These are phyloP conservation scores for Xiphophorus maculatus DNA, from an alignment of 2,113 vertebrate genomes.

Conservation along the genomic window DNA sequence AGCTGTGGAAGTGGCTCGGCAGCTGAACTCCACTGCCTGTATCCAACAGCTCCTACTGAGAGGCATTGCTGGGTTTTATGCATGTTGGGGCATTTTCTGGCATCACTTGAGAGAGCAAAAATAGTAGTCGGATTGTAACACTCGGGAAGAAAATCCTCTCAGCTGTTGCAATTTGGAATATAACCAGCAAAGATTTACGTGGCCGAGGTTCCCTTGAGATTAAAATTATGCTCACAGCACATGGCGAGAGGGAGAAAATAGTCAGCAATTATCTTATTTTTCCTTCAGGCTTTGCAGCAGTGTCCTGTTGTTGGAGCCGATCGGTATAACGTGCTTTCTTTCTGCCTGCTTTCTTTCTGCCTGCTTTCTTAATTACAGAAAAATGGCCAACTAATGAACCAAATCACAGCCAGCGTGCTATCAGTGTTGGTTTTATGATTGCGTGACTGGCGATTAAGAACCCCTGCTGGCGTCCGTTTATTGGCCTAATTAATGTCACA, in stretches of 20 bases:
- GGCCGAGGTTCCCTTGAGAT: conserved; percentile 25
- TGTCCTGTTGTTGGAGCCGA: background rate
- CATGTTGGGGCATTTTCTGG: conserved; percentile 22
- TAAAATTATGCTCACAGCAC: conserved; percentile 11
- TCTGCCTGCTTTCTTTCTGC: background rate
- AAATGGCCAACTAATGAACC: background rate
- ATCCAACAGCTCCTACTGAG: conserved; percentile 15
- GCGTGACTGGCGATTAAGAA: conserved; percentile 1
- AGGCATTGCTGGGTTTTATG: conserved; percentile 21
- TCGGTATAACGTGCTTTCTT: background rate
- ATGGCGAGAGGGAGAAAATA: background rate
- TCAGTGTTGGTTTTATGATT: background rate
- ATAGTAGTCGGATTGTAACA: conserved; percentile 22
- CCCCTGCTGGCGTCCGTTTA: conserved; percentile 30
- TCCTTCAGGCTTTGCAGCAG: background rate
- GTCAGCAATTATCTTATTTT: background rate
- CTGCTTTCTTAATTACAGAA: conserved; percentile 2
- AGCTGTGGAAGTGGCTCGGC: conserved; percentile 54
- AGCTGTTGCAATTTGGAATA: conserved; percentile 39
- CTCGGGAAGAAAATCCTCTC: conserved; percentile 28
- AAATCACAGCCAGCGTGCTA: background rate
- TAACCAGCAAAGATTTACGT: conserved; percentile 10
- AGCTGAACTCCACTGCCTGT: conserved; percentile 43
- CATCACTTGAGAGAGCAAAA: conserved; percentile 20
- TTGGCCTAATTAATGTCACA: conserved; percentile 17